Evolutionary conservation across 1,140 invertebrate species (phyloP).

Genomic region (Caligus rogercresseyi): DNA sequence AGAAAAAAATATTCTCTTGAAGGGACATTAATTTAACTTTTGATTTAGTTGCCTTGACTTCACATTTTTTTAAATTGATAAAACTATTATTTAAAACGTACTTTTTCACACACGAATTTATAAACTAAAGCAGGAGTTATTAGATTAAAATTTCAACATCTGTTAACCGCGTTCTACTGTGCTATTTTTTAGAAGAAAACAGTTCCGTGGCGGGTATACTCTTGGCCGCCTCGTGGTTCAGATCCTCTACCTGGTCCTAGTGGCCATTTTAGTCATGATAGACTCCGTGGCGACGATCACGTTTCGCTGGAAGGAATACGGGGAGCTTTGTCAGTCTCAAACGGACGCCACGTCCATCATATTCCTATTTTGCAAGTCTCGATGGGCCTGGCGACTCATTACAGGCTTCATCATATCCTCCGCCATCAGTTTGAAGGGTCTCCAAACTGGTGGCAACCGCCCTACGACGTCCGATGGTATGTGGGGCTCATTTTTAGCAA

Average conservation of each 20-base stretch:
- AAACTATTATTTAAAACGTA: no score
- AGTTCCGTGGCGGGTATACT: not conserved
- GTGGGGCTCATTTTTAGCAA: not conserved
- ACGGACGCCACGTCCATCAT: conserved; percentile 16
- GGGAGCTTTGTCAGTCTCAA: conserved; percentile 6
- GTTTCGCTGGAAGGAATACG: conserved; percentile 20
- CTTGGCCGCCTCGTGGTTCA: conserved; percentile 1
- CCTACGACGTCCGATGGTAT: not conserved
- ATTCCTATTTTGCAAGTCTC: conserved; percentile 1
- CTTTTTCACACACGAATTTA: no score
- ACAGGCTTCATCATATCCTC: not conserved
- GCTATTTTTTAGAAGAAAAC: not conserved
- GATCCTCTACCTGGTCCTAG: not conserved
- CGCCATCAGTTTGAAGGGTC: not conserved
- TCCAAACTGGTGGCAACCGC: not conserved
- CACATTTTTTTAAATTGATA: no score
- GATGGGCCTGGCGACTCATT: conserved; percentile 6
- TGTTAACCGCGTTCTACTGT: not conserved
- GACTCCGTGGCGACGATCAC: conserved; percentile 14
- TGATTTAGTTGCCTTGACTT: no score
- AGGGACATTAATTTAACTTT: no score
- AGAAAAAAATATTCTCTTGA: no score
- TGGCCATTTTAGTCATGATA: not conserved
- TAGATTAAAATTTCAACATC: no score
- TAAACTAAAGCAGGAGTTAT: no score